Base-by-base conservation (phyloP, 1,140 invertebrate genomes). In the Drosophila lacertosa region DNA sequence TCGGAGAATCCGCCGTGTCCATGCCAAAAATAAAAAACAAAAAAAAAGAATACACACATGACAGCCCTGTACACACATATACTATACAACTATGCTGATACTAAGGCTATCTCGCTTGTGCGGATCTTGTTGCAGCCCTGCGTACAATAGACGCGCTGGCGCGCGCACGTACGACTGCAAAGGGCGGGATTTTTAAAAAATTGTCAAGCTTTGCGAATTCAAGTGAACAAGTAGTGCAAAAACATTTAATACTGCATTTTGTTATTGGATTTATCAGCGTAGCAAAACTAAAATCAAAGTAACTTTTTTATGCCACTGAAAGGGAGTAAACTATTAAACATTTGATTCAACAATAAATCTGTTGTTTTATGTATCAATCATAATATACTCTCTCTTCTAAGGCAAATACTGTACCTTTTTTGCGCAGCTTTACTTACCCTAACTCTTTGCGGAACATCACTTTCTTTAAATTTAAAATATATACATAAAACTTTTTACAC, bases 1-100 rank as follows among this genome's bases (percentile, higher is more conserved):
- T 88, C 55, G 83, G 78, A 64, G 80, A 83, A 59, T 89, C 82
- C 74, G 77, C 82, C 51, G 78, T 62, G 64, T 89, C 83, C 82
- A 89, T 88, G 64, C 74, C 77, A 77, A 72, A 58, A 50, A 64
- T 53, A 59, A 68, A 76, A 81, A 82, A 78, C 55, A 74, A 79
- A 82, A 69, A 62, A 82, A 57, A 74, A 59, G 42, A 51, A 77
- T 59, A 57, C 59, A 67, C 18, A 35, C 57, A 44, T 63, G 59
- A 50, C 67, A 70, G 35, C 59, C 26, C 67, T 65, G 26, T 42
- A 39, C 39, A 53, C 59, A 47, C 22, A 58, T 13, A 58, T 13
- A 42, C 3, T 35, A 9, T 15, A 4, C 20, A 16, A 0, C 10
- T 11, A 13, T 44, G 4, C 1, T 2, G 7, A 4, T 33, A 48